These are phyloP conservation scores for Plebejus argus DNA, from an alignment of 2,888 invertebrate species.

Conservation along the genomic window DNA sequence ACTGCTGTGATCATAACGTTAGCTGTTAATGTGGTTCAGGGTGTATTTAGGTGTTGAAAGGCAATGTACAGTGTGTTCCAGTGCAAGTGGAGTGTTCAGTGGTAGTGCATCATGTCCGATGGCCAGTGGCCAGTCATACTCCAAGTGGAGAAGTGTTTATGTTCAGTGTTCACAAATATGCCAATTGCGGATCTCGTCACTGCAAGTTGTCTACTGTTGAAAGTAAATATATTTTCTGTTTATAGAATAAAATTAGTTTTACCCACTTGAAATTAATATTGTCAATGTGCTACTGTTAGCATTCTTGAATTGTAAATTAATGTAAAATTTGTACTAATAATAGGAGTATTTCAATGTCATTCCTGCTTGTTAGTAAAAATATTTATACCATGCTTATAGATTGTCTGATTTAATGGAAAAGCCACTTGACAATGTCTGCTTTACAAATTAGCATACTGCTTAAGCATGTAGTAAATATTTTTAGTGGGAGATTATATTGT, in stretches of 20 bases:
- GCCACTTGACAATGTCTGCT: not conserved
- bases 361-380: not conserved
- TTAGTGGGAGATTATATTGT: not conserved
- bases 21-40: constrained; percentile 69
- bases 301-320: not conserved
- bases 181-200: constrained; percentile 47
- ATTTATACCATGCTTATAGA: not conserved
- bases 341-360: not conserved
- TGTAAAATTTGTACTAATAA: not conserved
- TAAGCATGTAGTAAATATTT: no score
- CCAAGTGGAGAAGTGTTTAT: constrained; percentile 58
- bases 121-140: constrained; percentile 49
- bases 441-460: not conserved
- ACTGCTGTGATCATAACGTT: constrained; percentile 67
- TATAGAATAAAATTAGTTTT: constrained; percentile 57
- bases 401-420: not conserved
- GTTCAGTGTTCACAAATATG: constrained; percentile 55
- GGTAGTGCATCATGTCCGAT: constrained; percentile 53
- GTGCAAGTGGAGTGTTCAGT: constrained; percentile 68
- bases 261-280: constrained; percentile 37
- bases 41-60: constrained; percentile 71
- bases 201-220: constrained; percentile 53
- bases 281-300: not conserved
- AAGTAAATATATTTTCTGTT: constrained; percentile 71
- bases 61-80: constrained; percentile 64